These are phyloP conservation scores for Parazoanthus swiftii DNA, from an alignment of 92 coral and sea anemone genomes.

Conservation along the genomic window DNA sequence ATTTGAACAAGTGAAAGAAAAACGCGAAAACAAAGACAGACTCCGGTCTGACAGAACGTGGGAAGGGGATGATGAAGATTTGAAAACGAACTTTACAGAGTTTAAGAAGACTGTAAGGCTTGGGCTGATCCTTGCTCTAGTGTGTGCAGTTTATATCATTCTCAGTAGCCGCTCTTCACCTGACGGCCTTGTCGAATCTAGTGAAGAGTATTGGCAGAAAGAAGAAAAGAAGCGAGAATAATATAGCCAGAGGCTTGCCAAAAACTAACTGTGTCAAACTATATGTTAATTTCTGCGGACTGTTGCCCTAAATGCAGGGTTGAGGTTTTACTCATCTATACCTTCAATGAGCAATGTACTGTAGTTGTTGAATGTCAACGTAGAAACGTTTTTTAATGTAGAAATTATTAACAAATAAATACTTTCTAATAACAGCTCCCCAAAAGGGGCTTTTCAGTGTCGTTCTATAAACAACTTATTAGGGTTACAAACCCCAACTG, in stretches of 20 bases:
- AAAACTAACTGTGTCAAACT: neutral
- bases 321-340: too few relatives aligned
- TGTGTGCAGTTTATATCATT: slow-evolving; percentile 55
- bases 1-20: slow-evolving; percentile 61
- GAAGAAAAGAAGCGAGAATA: slow-evolving; percentile 8
- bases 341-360: too few relatives aligned
- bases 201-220: slow-evolving; percentile 14
- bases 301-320: neutral
- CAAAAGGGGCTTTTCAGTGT: too few relatives aligned
- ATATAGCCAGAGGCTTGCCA: neutral
- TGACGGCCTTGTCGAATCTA: slow-evolving; percentile 8
- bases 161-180: slow-evolving; percentile 45
- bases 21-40: slow-evolving; percentile 59
- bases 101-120: slow-evolving; percentile 64
- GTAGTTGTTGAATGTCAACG: too few relatives aligned
- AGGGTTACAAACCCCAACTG: too few relatives aligned
- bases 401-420: too few relatives aligned
- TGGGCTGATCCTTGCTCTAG: slow-evolving; percentile 51
- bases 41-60: slow-evolving; percentile 69
- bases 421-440: too few relatives aligned
- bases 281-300: too few relatives aligned
- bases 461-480: too few relatives aligned
- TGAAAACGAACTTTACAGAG: slow-evolving; percentile 61
- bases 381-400: too few relatives aligned
- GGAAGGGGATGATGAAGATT: slow-evolving; percentile 80